phyloP scores from a whole-genome alignment of 2,113 vertebrate species.

The Ibidorhyncha struthersii region DNA sequence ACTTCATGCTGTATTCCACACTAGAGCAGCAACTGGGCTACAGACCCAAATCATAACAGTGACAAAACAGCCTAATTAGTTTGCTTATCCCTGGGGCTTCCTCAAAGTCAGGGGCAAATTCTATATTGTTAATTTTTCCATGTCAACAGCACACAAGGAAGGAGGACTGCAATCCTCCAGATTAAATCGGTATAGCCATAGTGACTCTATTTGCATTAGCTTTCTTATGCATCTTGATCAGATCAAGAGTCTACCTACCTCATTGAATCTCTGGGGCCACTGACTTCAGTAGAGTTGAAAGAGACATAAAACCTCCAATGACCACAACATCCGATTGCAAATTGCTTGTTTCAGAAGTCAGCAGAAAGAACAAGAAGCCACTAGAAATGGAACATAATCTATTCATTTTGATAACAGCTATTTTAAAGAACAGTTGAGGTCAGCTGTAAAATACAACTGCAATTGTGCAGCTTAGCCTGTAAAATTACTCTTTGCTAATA shows the following conservation, averaged over 20 bases:
- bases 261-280: neutral
- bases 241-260: neutral
- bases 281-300: neutral
- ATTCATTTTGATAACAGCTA: slow-evolving; percentile 16
- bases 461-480: neutral
- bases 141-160: neutral
- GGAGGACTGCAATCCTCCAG: neutral
- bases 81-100: neutral
- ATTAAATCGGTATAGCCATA: neutral
- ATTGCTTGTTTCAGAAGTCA: neutral
- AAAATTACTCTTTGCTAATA: neutral
- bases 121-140: neutral
- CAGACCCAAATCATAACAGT: fast-evolving
- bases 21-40: neutral
- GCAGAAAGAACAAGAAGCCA: neutral
- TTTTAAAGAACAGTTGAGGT: neutral
- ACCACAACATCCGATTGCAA: neutral
- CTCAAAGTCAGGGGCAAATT: neutral
- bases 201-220: neutral
- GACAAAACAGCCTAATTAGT: neutral
- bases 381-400: neutral
- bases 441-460: slow-evolving; percentile 18
- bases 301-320: neutral
- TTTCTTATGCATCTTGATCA: fast-evolving
- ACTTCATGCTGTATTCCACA: no score